These are phyloP conservation scores for Syngnathus scovelli DNA, from an alignment of 2,113 vertebrate genomes.

Conservation along the genomic window DNA sequence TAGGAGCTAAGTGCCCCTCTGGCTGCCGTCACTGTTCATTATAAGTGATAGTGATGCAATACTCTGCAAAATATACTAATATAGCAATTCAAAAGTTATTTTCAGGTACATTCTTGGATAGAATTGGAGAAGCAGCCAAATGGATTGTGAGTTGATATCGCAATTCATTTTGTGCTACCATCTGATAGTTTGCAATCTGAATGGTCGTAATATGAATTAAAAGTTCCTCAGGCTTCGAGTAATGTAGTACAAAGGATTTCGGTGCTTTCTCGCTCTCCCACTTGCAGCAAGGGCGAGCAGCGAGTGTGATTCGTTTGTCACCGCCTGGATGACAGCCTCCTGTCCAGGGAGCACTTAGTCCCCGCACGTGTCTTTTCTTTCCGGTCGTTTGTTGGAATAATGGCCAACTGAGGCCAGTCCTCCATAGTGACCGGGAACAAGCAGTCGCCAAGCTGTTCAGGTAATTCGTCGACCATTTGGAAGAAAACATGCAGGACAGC, in stretches of 20 bases:
- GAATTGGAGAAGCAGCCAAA: not conserved
- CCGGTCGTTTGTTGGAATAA: slow-evolving; percentile 63
- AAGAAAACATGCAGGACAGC: not conserved
- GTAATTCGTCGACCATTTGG: slow-evolving; percentile 54
- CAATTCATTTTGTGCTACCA: slow-evolving; percentile 1
- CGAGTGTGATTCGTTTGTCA: slow-evolving; percentile 31
- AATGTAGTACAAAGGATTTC: slow-evolving; percentile 20
- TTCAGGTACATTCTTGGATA: not conserved
- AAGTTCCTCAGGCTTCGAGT: not conserved
- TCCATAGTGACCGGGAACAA: slow-evolving; percentile 49
- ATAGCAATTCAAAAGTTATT: not conserved
- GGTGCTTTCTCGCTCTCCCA: slow-evolving; percentile 40
- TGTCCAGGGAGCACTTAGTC: slow-evolving; percentile 66
- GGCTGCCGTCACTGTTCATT: slow-evolving; percentile 37
- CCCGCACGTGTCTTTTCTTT: slow-evolving; percentile 67
- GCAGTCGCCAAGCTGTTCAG: slow-evolving; percentile 54
- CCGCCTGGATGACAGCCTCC: slow-evolving; percentile 48
- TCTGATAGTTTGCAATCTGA: not conserved
- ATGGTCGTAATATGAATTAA: slow-evolving; percentile 31
- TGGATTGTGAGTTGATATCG: slow-evolving; percentile 16
- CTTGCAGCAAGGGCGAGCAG: slow-evolving; percentile 43
- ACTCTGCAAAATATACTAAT: slow-evolving; percentile 27
- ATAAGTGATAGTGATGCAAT: slow-evolving; percentile 52
- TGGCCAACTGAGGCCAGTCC: slow-evolving; percentile 47
- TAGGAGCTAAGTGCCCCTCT: slow-evolving; percentile 26